These are phyloP conservation scores for Anthonomus grandis DNA, from an alignment of 1,140 invertebrate genomes.

Conservation along the genomic window DNA sequence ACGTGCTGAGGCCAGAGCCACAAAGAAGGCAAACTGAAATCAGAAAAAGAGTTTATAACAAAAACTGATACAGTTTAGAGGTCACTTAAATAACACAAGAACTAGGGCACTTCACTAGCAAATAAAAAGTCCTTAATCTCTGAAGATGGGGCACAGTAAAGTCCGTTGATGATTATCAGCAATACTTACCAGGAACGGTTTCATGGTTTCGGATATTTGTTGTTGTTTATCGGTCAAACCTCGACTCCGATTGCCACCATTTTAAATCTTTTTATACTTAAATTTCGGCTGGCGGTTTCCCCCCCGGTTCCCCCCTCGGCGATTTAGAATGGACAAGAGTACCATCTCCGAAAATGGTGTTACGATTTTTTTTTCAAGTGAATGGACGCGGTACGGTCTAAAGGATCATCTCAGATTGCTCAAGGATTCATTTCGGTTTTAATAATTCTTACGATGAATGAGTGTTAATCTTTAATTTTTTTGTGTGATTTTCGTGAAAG, in stretches of 20 bases:
- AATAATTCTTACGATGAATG: too few relatives aligned
- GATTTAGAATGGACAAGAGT: conserved; percentile 16
- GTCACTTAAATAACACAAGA: too few relatives aligned
- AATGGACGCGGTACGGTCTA: too few relatives aligned
- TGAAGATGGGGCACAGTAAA: neutral
- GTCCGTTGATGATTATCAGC: too few relatives aligned
- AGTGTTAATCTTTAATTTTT: too few relatives aligned
- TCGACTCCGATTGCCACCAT: conserved; percentile 19
- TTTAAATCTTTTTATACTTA: conserved; percentile 24
- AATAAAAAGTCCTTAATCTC: too few relatives aligned
- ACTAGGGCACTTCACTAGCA: too few relatives aligned
- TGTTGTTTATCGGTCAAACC: conserved; percentile 23
- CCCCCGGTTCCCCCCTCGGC: conserved; percentile 11
- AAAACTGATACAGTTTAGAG: too few relatives aligned
- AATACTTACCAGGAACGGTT: conserved; percentile 24
- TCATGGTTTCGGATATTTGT: conserved; percentile 17
- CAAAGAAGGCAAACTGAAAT: conserved; percentile 22
- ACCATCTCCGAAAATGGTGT: conserved; percentile 9
- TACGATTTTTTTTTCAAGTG: conserved; percentile 25
- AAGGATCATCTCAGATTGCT: too few relatives aligned
- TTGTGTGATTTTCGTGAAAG: too few relatives aligned
- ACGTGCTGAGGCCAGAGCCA: conserved; percentile 27
- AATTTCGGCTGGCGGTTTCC: conserved; percentile 14
- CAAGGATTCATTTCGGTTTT: too few relatives aligned
- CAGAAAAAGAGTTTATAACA: too few relatives aligned